phyloP scores from a whole-genome alignment of 2,113 vertebrate genomes.

The Pteruthius melanotis region DNA sequence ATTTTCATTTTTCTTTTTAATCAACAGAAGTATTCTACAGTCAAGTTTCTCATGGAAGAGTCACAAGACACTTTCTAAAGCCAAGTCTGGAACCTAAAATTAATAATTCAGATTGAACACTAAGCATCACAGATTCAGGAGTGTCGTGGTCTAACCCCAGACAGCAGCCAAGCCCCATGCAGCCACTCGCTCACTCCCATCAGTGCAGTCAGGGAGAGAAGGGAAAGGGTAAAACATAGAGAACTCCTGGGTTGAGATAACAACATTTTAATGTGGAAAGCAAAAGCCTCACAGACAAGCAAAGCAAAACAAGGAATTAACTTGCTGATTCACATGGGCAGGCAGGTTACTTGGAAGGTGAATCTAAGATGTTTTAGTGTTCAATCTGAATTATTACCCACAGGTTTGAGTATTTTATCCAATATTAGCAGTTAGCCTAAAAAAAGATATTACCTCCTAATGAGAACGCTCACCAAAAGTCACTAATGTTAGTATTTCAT shows the following conservation, averaged over 20 bases:
- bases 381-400: not conserved
- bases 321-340: not conserved
- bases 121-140: not conserved
- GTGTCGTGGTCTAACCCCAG: fast-evolving
- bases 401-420: not conserved
- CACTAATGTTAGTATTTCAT: not conserved
- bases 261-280: not conserved
- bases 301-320: not conserved
- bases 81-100: not conserved
- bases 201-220: not conserved
- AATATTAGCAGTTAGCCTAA: not conserved
- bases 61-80: not conserved
- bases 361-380: not conserved
- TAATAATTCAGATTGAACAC: not conserved
- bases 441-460: not conserved
- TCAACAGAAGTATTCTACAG: not conserved
- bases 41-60: not conserved
- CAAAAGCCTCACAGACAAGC: not conserved
- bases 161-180: not conserved
- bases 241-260: not conserved
- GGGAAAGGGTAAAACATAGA: not conserved
- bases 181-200: not conserved
- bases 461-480: not conserved
- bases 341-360: not conserved
- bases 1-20: not conserved